Evolutionary conservation across 2,888 invertebrate genomes (phyloP).

Genomic region (Drosophila austrosaltans): DNA sequence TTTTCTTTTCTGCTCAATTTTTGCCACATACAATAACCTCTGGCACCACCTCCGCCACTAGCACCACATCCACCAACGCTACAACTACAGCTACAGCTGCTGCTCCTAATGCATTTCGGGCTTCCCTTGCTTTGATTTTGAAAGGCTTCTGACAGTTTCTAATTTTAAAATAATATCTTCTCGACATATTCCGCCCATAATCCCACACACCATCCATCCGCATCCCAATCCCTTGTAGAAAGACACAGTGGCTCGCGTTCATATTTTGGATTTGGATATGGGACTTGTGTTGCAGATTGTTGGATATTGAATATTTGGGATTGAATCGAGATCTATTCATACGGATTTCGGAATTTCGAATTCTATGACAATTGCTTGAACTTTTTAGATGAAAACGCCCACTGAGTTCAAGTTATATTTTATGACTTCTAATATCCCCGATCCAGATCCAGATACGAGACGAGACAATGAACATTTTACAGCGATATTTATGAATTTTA

Average conservation of each 20-base stretch:
- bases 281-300: background rate
- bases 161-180: conserved; percentile 40
- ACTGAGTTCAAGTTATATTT: conserved; percentile 16
- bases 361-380: conserved; percentile 11
- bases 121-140: conserved; percentile 28
- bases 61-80: background rate
- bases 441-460: background rate
- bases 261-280: conserved; percentile 1
- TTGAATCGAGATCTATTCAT: background rate
- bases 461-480: conserved; percentile 51
- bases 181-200: conserved; percentile 24
- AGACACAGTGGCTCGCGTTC: conserved; percentile 15
- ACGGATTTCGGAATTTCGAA: conserved; percentile 5
- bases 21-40: conserved; percentile 5
- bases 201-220: conserved; percentile 16
- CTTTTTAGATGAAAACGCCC: conserved; percentile 7
- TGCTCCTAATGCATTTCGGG: conserved; percentile 23
- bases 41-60: conserved; percentile 1
- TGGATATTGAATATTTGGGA: background rate
- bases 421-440: conserved; percentile 17
- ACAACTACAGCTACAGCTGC: conserved; percentile 22
- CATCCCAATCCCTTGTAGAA: background rate
- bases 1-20: background rate
- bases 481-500: conserved; percentile 56
- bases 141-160: conserved; percentile 39